Evolutionary conservation across 1,140 invertebrate genomes (phyloP), one percentile per base, ranked within the genome.

Genomic region (Ridgeia piscesae): DNA sequence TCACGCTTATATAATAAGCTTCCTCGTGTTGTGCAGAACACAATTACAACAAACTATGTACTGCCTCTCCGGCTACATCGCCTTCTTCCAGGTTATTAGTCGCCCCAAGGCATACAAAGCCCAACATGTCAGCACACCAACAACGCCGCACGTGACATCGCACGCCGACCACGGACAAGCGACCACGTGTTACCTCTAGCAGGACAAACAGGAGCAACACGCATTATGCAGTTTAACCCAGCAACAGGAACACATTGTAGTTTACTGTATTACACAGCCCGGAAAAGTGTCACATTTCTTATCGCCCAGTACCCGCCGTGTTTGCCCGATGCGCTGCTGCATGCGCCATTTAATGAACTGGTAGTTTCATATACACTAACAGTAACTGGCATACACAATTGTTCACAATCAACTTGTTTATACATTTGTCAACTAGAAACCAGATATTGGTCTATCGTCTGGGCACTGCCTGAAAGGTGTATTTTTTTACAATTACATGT

Each of bases 1-100:
- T 77, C 58, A 77, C 58, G 58, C 58, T 77, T 77, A 77, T 77
- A 77, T 77, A 77, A 77, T 77, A 77, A 77, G 58, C 58, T 77
- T 77, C 58, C 27, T 77, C 58, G 27, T 4, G 2, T 77, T 77
- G 58, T 77, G 58, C 27, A 77, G 58, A 77, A 77, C 58, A 77
- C 58, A 77, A 77, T 77, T 77, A 77, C 17, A 77, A 77, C 2
- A 21, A 77, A 77, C 27, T 77, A 77, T 77, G 58, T 31, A 77
- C 11, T 21, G 27, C 27, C 14, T 77, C 58, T 77, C 27, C 58
- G n/a, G n/a, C n/a, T n/a, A n/a, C 58, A 77, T 31, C 11, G 58
- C 58, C 14, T 27, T 31, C 27, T 31, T 77, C 58, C 58, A 77
- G 58, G 27, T 77, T 77, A 9, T 21, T 14, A 0, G 8, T 21